phyloP scores from a whole-genome alignment of 2,113 vertebrate species.

The Salvelinus namaycush region DNA sequence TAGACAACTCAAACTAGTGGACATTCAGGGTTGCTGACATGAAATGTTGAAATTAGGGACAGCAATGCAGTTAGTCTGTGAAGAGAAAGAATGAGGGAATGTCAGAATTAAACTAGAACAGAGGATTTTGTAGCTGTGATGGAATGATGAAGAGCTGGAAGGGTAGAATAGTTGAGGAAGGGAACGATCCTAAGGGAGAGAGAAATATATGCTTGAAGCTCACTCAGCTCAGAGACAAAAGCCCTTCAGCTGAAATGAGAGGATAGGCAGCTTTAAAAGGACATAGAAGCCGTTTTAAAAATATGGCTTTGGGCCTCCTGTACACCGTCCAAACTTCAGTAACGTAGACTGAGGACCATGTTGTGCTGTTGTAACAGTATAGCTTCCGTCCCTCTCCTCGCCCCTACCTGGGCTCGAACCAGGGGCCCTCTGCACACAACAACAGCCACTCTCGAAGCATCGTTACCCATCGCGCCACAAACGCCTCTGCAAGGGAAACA shows the following conservation, averaged over 20 bases:
- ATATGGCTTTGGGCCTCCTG: constrained; percentile 11
- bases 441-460: no score
- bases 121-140: constrained; percentile 22
- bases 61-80: background rate
- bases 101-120: background rate
- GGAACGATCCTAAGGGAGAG: constrained; percentile 45
- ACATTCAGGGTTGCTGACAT: background rate
- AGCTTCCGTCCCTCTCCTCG: no score
- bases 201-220: constrained; percentile 2
- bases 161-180: constrained; percentile 18
- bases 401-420: no score
- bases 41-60: background rate
- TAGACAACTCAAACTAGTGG: background rate
- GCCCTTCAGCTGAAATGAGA: background rate
- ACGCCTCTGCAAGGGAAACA: no score
- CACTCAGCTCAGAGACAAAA: background rate
- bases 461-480: no score
- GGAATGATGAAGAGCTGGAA: constrained; percentile 20
- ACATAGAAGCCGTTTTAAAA: constrained; percentile 4
- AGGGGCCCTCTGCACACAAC: no score
- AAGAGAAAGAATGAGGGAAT: background rate
- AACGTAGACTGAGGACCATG: background rate
- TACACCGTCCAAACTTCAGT: constrained; percentile 7
- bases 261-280: constrained; percentile 27
- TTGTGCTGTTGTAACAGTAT: background rate